Evolutionary conservation across 2,888 invertebrate genomes (phyloP), one percentile per base, ranked within the genome.

Genomic region (Torymus auratus): DNA sequence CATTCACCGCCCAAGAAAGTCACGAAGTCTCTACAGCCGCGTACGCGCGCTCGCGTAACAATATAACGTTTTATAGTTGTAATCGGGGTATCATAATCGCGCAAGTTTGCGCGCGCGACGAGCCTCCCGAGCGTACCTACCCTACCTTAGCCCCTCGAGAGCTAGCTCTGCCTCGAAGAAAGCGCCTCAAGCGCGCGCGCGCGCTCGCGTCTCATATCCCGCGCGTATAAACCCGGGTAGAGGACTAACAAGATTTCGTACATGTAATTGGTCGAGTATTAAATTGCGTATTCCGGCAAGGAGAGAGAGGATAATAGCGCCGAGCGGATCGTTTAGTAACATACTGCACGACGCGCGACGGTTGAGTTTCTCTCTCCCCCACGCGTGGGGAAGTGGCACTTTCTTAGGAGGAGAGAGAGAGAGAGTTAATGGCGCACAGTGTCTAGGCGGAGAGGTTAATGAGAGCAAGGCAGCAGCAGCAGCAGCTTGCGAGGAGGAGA

Each of bases 251-350:
- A 91, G 91, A 90, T 91, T 90, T 91, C 90, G 91, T 90, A 88
- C 88, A 89, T 90, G 90, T 91, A 91, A 91, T 91, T 91, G 91
- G 90, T 90, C 86, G 90, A 88, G 90, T 91, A 91, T 91, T 90
- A 91, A 91, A 91, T 90, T 91, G 90, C 90, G 89, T 89, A 90
- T 90, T 90, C 88, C 87, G 86, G 86, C 83, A 79, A 58, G 76
- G 15, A 83, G 84, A 82, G 84, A 85, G 82, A 84, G 88, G 88
- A 88, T 89, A 89, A 91, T 90, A 86, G 87, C 52, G 78, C 77
- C 85, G 89, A 86, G 87, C 87, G 88, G 89, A 90, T 90, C 89
- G 88, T 90, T 91, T 89, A 87, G 90, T 88, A 90, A 90, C 90
- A 89, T 89, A 89, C 89, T 90, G 90, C 88, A 88, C 41, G 41